phyloP scores from a whole-genome alignment of 2,888 invertebrate genomes.

The Elmis aenea region DNA sequence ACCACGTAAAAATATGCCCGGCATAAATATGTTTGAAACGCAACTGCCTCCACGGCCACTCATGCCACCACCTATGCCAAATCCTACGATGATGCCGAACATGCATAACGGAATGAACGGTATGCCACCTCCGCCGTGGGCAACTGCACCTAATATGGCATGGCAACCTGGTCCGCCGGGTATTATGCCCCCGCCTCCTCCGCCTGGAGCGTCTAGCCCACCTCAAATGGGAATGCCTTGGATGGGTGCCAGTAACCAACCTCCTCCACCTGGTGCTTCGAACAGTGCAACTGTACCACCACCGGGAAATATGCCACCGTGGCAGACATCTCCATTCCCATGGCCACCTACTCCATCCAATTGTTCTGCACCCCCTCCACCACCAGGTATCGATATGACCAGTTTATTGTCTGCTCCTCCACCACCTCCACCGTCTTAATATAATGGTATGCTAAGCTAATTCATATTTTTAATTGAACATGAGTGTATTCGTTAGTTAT shows the following conservation, averaged over 20 bases:
- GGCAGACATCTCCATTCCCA: conserved; percentile 46
- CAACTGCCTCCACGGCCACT: conserved; percentile 61
- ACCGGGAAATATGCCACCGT: conserved; percentile 30
- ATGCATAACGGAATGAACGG: conserved; percentile 29
- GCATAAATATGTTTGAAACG: conserved; percentile 44
- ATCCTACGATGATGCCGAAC: conserved; percentile 27
- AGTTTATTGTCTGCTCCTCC: conserved; percentile 61
- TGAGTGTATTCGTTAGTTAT: conserved; percentile 1
- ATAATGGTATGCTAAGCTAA: too few species aligned
- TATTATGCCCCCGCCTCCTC: conserved; percentile 49
- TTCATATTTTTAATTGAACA: too few species aligned
- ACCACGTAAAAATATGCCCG: conserved; percentile 36
- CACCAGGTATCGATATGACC: conserved; percentile 53
- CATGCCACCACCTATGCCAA: conserved; percentile 54
- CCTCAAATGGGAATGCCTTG: conserved; percentile 51
- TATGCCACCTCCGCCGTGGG: conserved; percentile 47
- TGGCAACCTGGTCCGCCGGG: conserved; percentile 39
- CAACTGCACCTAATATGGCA: conserved; percentile 39
- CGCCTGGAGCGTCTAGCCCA: conserved; percentile 49
- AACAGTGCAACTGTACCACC: conserved; percentile 22
- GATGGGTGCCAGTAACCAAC: conserved; percentile 52
- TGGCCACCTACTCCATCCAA: conserved; percentile 48
- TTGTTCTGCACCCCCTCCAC: conserved; percentile 44
- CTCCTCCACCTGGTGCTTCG: conserved; percentile 47
- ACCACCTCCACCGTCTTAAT: conserved; percentile 57